Conservation (phyloP, 2,888 invertebrate species). For the Clepsis dumicolana region DNA sequence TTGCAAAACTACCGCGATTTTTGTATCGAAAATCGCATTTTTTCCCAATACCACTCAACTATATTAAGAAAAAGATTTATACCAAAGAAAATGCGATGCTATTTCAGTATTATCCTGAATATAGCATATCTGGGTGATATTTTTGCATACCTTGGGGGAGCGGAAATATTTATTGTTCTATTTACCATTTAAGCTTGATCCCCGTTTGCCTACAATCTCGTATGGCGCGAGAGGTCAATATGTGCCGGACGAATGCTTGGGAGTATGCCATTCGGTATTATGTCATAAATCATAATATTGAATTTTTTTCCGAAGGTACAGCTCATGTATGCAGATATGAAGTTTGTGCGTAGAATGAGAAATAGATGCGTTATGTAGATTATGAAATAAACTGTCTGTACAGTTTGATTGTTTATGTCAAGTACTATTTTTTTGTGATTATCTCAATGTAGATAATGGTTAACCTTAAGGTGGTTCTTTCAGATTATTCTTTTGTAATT, state of each 20-base stretch:
- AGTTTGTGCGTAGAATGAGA: slow-evolving; percentile 50
- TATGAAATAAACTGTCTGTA: too few relatives aligned
- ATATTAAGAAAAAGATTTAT: slow-evolving; percentile 84
- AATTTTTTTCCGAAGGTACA: slow-evolving; percentile 67
- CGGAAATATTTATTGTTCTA: slow-evolving; percentile 70
- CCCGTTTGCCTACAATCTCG: slow-evolving; percentile 21
- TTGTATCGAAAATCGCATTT: slow-evolving; percentile 50
- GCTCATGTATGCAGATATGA: slow-evolving; percentile 57
- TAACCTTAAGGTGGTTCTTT: too few relatives aligned
- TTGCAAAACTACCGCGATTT: background rate
- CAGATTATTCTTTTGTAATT: too few relatives aligned
- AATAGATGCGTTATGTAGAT: slow-evolving; percentile 22
- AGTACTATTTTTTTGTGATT: too few relatives aligned
- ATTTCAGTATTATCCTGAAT: slow-evolving; percentile 68
- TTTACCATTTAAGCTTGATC: slow-evolving; percentile 55
- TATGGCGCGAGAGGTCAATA: slow-evolving; percentile 36
- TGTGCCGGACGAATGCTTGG: slow-evolving; percentile 50
- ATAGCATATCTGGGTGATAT: slow-evolving; percentile 74
- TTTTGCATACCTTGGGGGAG: slow-evolving; percentile 81
- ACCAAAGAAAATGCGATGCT: slow-evolving; percentile 68
- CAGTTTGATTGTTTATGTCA: too few relatives aligned
- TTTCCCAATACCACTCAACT: slow-evolving; percentile 67
- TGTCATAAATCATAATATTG: slow-evolving; percentile 83
- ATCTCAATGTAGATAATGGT: too few relatives aligned
- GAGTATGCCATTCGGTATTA: slow-evolving; percentile 67